Base-by-base conservation (phyloP, 1,140 invertebrate genomes). In the Papilio polytes region DNA sequence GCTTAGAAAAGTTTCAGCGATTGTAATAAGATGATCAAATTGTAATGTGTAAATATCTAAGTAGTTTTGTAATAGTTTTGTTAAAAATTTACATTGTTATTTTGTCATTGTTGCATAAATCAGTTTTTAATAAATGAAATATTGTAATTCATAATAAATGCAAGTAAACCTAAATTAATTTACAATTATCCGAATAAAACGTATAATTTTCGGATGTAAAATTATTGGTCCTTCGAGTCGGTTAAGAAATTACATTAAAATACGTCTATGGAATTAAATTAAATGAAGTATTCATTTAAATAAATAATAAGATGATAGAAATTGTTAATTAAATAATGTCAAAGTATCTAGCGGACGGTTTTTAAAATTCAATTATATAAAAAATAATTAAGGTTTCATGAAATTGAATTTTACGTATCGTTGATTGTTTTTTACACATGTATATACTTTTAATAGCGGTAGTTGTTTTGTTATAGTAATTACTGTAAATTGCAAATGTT, bases 401-500 rank as follows among this genome's bases (percentile, higher is more conserved):
- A 48, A 12, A 13, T 26, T 63, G 10, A 63, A 63, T 63, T 63
- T 10, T 13, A 63, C 31, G 59, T 59, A 59, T 63, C 20, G 59
- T 63, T 63, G 10, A 63, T 63, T 63, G 59, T 63, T 63, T 63
- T 63, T 26, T 26, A 26, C 12, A 63, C 12, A 31, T 9, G 18
- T 63, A 63, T 20, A 22, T 63, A 63, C 20, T 63, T 63, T 63
- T 3, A 63, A 63, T 63, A 63, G 59, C 26, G 3, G 7, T 74
- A 36, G 26, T 72, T 72, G 70, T 72, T 44, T 41, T 41, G 36
- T 72, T 72, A 26, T 44, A 18, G 31, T n/a, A 41, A 41, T 41
- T 72, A 8, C 1, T 48, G n/a, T 74, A 74, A 44, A 46, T 74
- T 74, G 44, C 44, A 46, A 74, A 74, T 48, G 73, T 74, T 74